Percentiles rank a stretch among this genome's conserved stretches.
Evolutionary conservation across 2,113 vertebrate species (phyloP).

Genomic region (Caracal caracal): DNA sequence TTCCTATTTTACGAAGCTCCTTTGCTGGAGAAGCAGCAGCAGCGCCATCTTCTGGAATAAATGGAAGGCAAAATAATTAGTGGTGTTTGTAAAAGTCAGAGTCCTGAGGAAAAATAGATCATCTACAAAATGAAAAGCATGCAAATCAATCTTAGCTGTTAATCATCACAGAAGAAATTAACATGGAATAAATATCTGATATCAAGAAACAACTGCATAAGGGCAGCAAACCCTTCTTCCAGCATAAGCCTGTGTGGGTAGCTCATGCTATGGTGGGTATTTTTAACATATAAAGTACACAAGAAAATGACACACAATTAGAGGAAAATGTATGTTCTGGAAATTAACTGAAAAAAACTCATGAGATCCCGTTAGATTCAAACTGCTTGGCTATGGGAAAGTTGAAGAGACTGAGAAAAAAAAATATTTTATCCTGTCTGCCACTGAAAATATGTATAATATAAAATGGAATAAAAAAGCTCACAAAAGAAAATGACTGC

Average conservation of each 20-base stretch:
- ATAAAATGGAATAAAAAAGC: neutral
- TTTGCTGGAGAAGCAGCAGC: slow-evolving; percentile 46
- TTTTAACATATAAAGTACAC: slow-evolving; percentile 26
- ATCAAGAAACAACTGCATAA: neutral
- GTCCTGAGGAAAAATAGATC: slow-evolving; percentile 31
- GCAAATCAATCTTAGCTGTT: slow-evolving; percentile 38
- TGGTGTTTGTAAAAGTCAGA: neutral
- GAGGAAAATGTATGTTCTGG: neutral
- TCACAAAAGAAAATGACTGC: neutral
- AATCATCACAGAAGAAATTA: slow-evolving; percentile 5
- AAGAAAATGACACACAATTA: neutral
- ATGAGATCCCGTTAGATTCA: neutral
- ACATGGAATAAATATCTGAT: neutral
- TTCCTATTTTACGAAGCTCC: neutral
- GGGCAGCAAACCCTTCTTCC: neutral
- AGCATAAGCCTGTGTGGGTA: neutral
- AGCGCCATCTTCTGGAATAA: slow-evolving; percentile 60
- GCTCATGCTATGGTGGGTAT: neutral
- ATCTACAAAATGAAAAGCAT: neutral
- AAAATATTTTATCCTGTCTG: neutral
- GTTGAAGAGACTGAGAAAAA: neutral
- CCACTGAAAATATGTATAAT: neutral
- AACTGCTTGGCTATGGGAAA: neutral
- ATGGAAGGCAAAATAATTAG: slow-evolving; percentile 8
- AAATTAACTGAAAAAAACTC: slow-evolving; percentile 1